Evolutionary conservation across 2,888 invertebrate genomes (phyloP).

Genomic region (Dexiosoma caninum): DNA sequence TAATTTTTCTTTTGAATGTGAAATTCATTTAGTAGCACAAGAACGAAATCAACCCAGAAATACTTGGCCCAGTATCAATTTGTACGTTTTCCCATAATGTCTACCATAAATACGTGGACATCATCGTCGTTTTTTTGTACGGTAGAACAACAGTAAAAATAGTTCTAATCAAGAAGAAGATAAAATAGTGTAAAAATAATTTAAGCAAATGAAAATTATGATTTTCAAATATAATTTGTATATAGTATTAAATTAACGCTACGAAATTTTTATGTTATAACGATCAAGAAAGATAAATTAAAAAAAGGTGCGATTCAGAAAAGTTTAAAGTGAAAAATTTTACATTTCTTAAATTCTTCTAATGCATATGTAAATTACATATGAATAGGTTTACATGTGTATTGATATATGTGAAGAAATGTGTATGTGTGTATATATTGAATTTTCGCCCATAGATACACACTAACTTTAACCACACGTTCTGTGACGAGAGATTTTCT

Average conservation of each 20-base stretch:
- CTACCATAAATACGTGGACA: constrained; percentile 70
- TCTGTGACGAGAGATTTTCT: constrained; percentile 32
- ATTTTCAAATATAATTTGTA: constrained; percentile 4
- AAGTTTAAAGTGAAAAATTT: constrained; percentile 26
- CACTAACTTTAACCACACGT: constrained; percentile 60
- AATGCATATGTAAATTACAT: constrained; percentile 11
- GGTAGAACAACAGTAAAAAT: constrained; percentile 63
- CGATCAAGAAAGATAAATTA: neutral
- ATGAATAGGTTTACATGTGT: neutral
- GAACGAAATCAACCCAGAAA: constrained; percentile 69
- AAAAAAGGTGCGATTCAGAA: constrained; percentile 40
- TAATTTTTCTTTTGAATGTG: constrained; percentile 48
- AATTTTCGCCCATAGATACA: constrained; percentile 59
- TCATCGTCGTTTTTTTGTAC: constrained; percentile 64
- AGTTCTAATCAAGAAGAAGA: constrained; percentile 41
- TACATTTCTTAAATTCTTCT: constrained; percentile 16
- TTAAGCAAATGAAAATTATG: constrained; percentile 18
- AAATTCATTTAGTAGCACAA: constrained; percentile 60
- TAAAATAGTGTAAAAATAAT: constrained; percentile 27
- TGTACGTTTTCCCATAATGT: constrained; percentile 77
- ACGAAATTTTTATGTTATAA: constrained; percentile 16
- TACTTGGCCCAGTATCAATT: constrained; percentile 77
- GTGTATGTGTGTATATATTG: constrained; percentile 17
- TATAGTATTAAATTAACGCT: constrained; percentile 3
- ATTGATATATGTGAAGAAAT: neutral